A percentile compares a stretch with the other conserved stretches of the same genome.
Evolutionary conservation across 1,140 invertebrate species (phyloP).

Genomic region (Macrotrachela quadricornifera): DNA sequence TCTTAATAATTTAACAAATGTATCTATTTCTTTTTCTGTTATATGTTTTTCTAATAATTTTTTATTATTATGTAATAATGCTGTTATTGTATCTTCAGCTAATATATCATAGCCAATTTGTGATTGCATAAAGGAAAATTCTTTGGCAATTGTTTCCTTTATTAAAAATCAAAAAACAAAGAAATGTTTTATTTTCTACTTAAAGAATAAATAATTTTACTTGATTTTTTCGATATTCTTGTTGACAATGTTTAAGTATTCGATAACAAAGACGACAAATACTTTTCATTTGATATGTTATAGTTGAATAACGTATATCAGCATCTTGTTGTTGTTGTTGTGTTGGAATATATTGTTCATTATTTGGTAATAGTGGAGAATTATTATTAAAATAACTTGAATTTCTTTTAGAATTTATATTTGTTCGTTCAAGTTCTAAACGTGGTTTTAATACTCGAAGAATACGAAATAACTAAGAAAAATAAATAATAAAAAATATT

Average conservation of each 20-base stretch:
- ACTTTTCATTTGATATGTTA: too few relatives aligned
- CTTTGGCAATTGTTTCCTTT: conserved; percentile 95
- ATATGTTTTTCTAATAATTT: conserved; percentile 94
- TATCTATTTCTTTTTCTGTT: conserved; percentile 88
- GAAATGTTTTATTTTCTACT: too few relatives aligned
- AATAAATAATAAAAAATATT: too few relatives aligned
- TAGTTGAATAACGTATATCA: too few relatives aligned
- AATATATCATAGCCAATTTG: conserved; percentile 97
- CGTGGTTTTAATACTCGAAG: too few relatives aligned
- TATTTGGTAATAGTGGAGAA: too few relatives aligned
- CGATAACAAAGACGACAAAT: conserved; percentile 85
- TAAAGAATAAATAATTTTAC: conserved; percentile 26
- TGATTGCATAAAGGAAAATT: conserved; percentile 98
- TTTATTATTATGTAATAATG: conserved; percentile 85
- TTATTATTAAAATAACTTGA: too few relatives aligned
- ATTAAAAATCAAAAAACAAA: conserved; percentile 15
- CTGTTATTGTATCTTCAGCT: conserved; percentile 96
- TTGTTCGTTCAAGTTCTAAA: too few relatives aligned
- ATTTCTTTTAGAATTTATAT: too few relatives aligned
- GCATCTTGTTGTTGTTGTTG: too few relatives aligned
- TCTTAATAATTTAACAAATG: conserved; percentile 81
- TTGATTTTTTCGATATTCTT: conserved; percentile 96
- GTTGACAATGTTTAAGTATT: conserved; percentile 75
- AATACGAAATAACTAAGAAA: too few relatives aligned
- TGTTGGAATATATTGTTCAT: too few relatives aligned